These are phyloP conservation scores for Drosophila borealis DNA, from an alignment of 2,888 invertebrate genomes.

Conservation along the genomic window DNA sequence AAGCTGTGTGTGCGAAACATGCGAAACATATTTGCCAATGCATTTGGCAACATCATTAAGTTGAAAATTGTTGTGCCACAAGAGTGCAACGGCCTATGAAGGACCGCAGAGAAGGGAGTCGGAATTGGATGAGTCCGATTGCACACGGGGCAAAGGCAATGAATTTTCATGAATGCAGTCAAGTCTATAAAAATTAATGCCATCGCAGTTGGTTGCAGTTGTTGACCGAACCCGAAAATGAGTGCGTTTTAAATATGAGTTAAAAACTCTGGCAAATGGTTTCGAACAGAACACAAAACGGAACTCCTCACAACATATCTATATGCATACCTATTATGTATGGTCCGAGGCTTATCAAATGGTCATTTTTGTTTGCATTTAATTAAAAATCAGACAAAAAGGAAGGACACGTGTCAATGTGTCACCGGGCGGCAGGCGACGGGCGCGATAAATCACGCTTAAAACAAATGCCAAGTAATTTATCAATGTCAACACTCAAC, in stretches of 20 bases:
- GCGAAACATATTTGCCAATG: conserved; percentile 76
- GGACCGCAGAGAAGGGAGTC: conserved; percentile 43
- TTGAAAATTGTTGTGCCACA: conserved; percentile 70
- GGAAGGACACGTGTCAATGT: conserved; percentile 82
- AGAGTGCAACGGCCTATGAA: conserved; percentile 76
- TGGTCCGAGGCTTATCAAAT: conserved; percentile 69
- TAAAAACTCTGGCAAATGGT: conserved; percentile 62
- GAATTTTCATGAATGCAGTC: conserved; percentile 79
- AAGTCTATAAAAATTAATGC: conserved; percentile 80
- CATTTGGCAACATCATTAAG: conserved; percentile 80
- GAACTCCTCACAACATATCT: neutral
- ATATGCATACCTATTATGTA: conserved; percentile 12
- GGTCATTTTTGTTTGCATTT: conserved; percentile 84
- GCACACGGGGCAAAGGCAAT: conserved; percentile 57
- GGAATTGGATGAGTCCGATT: conserved; percentile 17
- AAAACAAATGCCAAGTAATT: conserved; percentile 82
- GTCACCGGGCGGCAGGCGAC: conserved; percentile 54
- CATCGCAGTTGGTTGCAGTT: conserved; percentile 64
- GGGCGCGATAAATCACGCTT: conserved; percentile 83
- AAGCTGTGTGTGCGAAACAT: conserved; percentile 49
- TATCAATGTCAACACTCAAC: conserved; percentile 82
- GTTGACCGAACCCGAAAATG: conserved; percentile 30
- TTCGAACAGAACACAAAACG: conserved; percentile 9
- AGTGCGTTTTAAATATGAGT: conserved; percentile 77
- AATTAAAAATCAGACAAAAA: conserved; percentile 82